Percentiles rank a stretch among this genome's conserved stretches.
Evolutionary conservation across 2,888 invertebrate genomes (phyloP).

Genomic region (Xestia xanthographa): DNA sequence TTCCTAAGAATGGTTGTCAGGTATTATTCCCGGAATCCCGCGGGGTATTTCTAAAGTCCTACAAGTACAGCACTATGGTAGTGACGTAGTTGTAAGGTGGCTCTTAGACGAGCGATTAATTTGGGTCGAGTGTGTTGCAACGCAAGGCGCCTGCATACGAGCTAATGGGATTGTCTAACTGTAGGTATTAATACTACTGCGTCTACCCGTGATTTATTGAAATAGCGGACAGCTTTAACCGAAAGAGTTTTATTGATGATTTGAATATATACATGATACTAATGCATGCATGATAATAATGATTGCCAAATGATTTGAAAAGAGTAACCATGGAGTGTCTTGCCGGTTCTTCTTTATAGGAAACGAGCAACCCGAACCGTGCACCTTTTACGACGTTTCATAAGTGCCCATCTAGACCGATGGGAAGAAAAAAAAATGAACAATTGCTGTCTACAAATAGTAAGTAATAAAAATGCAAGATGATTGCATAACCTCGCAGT

Average conservation of each 20-base stretch:
- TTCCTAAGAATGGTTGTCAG: not conserved
- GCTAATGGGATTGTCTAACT: conserved; percentile 32
- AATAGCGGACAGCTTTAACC: not conserved
- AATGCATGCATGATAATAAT: too few species aligned
- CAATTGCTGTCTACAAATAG: too few species aligned
- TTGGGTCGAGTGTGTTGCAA: conserved; percentile 52
- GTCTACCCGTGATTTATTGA: conserved; percentile 24
- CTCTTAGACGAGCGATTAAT: conserved; percentile 54
- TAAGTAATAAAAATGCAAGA: too few species aligned
- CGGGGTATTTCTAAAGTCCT: not conserved
- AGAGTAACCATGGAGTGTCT: too few species aligned
- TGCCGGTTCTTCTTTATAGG: too few species aligned
- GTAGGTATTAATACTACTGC: not conserved
- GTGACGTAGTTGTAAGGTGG: conserved; percentile 34
- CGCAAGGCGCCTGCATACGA: conserved; percentile 16
- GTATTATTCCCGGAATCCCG: conserved; percentile 10
- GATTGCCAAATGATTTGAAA: too few species aligned
- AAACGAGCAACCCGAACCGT: too few species aligned
- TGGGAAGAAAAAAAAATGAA: too few species aligned
- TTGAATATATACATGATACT: too few species aligned
- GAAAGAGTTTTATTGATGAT: not conserved
- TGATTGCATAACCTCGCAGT: too few species aligned
- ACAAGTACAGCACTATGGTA: conserved; percentile 24
- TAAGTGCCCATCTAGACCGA: too few species aligned
- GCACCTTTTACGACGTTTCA: too few species aligned